phyloP scores from a whole-genome alignment of 2,888 invertebrate species.

The Torymus texanus region DNA sequence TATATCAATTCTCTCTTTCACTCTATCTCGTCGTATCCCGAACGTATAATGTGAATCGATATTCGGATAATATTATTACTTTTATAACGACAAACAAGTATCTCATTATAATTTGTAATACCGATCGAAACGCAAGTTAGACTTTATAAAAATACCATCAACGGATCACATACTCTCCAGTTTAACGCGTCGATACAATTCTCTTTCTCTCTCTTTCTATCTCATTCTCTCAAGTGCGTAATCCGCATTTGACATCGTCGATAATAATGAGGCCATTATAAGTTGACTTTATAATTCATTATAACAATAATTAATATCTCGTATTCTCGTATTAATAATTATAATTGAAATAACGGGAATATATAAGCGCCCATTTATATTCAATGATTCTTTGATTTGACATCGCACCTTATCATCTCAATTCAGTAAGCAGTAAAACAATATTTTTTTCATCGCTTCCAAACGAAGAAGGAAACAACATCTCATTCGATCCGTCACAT shows the following conservation, averaged over 20 bases:
- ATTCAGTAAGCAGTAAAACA: conserved; percentile 6
- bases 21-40: neutral
- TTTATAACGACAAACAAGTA: conserved; percentile 40
- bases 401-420: neutral
- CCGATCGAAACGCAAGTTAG: conserved; percentile 64
- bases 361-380: conserved; percentile 42
- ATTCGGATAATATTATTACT: conserved; percentile 27
- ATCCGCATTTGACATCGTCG: conserved; percentile 36
- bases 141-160: conserved; percentile 72
- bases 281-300: conserved; percentile 44
- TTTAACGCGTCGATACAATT: conserved; percentile 66
- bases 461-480: neutral
- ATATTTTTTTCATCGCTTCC: neutral
- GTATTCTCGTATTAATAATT: conserved; percentile 25
- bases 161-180: conserved; percentile 61
- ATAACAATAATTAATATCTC: conserved; percentile 46
- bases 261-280: conserved; percentile 50
- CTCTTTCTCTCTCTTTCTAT: conserved; percentile 9
- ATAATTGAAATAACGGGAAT: conserved; percentile 45
- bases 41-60: conserved; percentile 45
- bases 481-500: conserved; percentile 16
- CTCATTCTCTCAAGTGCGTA: conserved; percentile 52
- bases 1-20: conserved; percentile 10
- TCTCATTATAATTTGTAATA: conserved; percentile 56
- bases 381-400: neutral